phyloP scores from a whole-genome alignment of 2,113 vertebrate species.

The Stegostoma tigrinum region DNA sequence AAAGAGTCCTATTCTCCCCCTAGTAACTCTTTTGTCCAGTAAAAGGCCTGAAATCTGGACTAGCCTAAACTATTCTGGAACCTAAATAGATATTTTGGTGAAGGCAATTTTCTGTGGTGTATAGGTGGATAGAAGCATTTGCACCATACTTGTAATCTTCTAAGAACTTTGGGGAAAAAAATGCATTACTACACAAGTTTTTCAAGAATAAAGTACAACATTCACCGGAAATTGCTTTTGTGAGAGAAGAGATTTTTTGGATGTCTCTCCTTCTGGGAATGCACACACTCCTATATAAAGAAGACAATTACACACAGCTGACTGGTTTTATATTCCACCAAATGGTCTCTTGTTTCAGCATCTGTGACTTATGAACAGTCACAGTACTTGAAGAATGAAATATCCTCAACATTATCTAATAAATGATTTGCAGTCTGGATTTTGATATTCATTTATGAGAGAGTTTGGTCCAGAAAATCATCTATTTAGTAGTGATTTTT shows the following conservation, averaged over 20 bases:
- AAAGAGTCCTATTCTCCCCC: no score
- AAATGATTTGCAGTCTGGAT: slow-evolving; percentile 9
- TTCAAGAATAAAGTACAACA: neutral
- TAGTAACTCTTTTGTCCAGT: no score
- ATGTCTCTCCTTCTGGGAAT: slow-evolving; percentile 20
- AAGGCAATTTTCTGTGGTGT: no score
- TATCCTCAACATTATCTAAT: slow-evolving; percentile 5
- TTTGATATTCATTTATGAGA: neutral
- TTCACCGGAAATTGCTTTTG: slow-evolving; percentile 16
- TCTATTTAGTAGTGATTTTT: neutral
- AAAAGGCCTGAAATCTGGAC: neutral
- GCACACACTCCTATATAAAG: neutral
- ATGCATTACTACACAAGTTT: neutral
- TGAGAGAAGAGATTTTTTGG: neutral
- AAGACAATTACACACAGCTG: slow-evolving; percentile 18
- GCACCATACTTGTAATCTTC: neutral
- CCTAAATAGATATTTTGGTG: neutral
- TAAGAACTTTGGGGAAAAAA: neutral
- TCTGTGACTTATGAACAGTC: slow-evolving; percentile 29
- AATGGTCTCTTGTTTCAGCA: slow-evolving; percentile 23
- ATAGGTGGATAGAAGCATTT: neutral
- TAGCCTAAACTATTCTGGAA: neutral
- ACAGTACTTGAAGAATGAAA: slow-evolving; percentile 28
- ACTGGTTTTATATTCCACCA: slow-evolving; percentile 32
- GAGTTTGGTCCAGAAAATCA: neutral